Conservation (phyloP, 2,797 vertebrate genomes). For the Brotula barbata region DNA sequence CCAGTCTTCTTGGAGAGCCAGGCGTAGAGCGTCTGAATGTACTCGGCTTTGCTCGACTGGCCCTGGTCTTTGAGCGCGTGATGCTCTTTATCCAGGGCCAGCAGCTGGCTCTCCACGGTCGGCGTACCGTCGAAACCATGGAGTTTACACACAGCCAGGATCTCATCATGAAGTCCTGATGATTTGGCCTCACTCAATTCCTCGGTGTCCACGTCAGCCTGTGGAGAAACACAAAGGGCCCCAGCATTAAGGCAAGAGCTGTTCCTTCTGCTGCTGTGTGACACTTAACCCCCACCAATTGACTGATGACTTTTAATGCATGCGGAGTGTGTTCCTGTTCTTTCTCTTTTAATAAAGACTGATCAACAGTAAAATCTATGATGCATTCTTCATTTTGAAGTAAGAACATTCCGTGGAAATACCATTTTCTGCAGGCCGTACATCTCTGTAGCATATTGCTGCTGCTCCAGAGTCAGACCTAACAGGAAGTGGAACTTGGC, state of each 20-base stretch:
- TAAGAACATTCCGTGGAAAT: no score
- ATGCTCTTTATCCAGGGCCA: slow-evolving; percentile 75
- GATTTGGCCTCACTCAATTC: slow-evolving; percentile 65
- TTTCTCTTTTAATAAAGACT: no score
- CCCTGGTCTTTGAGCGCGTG: slow-evolving; percentile 75
- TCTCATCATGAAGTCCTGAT: slow-evolving; percentile 70
- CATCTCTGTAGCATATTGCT: slow-evolving; percentile 67
- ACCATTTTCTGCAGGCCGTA: slow-evolving; percentile 70
- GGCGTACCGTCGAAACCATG: slow-evolving; percentile 69
- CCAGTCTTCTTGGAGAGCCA: slow-evolving; percentile 74
- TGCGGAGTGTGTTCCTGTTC: no score
- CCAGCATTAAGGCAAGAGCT: no score
- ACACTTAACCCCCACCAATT: no score
- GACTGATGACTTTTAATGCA: no score
- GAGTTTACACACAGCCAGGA: slow-evolving; percentile 76
- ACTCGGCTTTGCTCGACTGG: slow-evolving; percentile 72
- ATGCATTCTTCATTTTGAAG: background rate
- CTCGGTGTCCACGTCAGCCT: slow-evolving; percentile 53
- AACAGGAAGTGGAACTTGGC: slow-evolving; percentile 73
- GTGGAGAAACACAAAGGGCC: slow-evolving; percentile 5
- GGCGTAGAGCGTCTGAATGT: slow-evolving; percentile 74
- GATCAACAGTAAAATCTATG: no score
- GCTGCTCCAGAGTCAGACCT: slow-evolving; percentile 70
- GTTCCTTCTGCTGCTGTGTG: no score
- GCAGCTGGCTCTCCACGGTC: slow-evolving; percentile 72